Evolutionary conservation across 2,113 vertebrate genomes (phyloP).

Genomic region (Centropristis striata): DNA sequence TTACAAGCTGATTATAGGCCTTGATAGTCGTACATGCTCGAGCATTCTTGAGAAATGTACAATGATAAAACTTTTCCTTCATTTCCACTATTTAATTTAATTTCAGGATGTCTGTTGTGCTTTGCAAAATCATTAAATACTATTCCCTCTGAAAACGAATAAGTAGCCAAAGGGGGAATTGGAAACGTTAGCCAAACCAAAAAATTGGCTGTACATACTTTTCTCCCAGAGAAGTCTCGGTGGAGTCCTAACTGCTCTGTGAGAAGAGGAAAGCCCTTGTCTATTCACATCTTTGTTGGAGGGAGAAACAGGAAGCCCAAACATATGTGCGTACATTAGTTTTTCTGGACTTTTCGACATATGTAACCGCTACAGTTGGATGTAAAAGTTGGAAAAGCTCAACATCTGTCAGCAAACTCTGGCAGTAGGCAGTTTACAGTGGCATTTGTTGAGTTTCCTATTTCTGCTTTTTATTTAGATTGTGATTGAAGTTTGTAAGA

Average conservation of each 20-base stretch:
- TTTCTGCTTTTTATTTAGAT: neutral
- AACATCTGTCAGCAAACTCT: conserved; percentile 4
- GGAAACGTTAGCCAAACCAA: conserved; percentile 39
- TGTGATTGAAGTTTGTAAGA: no score
- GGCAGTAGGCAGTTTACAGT: neutral
- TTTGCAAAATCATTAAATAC: conserved; percentile 44
- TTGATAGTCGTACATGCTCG: neutral
- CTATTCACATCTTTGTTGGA: conserved; percentile 28
- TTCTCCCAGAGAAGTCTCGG: conserved; percentile 34
- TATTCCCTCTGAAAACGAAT: conserved; percentile 18
- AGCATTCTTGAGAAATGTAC: neutral
- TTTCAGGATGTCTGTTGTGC: conserved; percentile 29
- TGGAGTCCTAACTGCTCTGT: conserved; percentile 26
- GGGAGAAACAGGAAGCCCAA: conserved; percentile 48
- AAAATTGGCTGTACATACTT: conserved; percentile 18
- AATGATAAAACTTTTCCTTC: neutral
- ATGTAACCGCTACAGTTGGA: neutral
- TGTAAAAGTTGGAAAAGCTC: neutral
- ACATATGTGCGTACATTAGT: neutral
- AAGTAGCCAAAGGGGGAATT: conserved; percentile 4
- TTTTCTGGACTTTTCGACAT: conserved; percentile 24
- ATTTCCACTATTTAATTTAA: conserved; percentile 11
- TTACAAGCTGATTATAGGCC: neutral
- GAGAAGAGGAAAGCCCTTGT: conserved; percentile 37
- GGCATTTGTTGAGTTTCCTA: neutral